phyloP scores from a whole-genome alignment of 2,797 vertebrate species.

The Muscicapa striata region DNA sequence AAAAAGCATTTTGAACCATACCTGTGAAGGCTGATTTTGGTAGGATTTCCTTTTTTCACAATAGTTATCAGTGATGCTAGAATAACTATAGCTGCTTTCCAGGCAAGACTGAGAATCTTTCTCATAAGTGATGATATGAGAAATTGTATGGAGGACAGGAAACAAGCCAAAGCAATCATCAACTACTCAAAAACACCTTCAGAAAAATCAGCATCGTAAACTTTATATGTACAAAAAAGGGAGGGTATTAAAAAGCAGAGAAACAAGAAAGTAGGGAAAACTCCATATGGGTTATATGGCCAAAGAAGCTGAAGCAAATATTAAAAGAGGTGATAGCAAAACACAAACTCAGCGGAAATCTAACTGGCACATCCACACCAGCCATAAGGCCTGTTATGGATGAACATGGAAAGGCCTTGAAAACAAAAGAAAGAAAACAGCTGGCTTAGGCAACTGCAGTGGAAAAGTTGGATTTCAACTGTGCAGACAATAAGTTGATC shows the following conservation, averaged over 20 bases:
- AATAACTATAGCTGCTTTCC: slow-evolving; percentile 45
- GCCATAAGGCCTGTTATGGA: slow-evolving; percentile 27
- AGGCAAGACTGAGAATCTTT: slow-evolving; percentile 55
- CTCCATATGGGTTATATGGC: slow-evolving; percentile 2
- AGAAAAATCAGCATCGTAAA: slow-evolving; percentile 56
- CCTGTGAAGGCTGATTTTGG: slow-evolving; percentile 15
- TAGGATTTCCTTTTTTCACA: not conserved
- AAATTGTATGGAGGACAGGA: slow-evolving; percentile 53
- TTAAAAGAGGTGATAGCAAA: slow-evolving; percentile 36
- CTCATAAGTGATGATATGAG: slow-evolving; percentile 43
- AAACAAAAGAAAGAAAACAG: slow-evolving; percentile 45
- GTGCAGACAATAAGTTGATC: not conserved
- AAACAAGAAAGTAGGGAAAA: slow-evolving; percentile 41
- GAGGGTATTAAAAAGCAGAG: slow-evolving; percentile 21
- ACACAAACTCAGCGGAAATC: slow-evolving; percentile 25
- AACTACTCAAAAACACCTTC: slow-evolving; percentile 65
- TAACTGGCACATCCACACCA: slow-evolving; percentile 37
- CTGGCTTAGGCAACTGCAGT: not conserved
- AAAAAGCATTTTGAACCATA: not conserved
- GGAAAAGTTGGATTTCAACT: slow-evolving; percentile 23
- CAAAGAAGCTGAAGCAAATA: slow-evolving; percentile 31
- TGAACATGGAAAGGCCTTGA: not conserved
- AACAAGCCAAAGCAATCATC: slow-evolving; percentile 68
- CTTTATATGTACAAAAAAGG: slow-evolving; percentile 24
- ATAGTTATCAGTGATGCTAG: slow-evolving; percentile 56